These are phyloP conservation scores for Sclerurus mexicanus DNA, from an alignment of 2,113 vertebrate genomes.

Conservation along the genomic window DNA sequence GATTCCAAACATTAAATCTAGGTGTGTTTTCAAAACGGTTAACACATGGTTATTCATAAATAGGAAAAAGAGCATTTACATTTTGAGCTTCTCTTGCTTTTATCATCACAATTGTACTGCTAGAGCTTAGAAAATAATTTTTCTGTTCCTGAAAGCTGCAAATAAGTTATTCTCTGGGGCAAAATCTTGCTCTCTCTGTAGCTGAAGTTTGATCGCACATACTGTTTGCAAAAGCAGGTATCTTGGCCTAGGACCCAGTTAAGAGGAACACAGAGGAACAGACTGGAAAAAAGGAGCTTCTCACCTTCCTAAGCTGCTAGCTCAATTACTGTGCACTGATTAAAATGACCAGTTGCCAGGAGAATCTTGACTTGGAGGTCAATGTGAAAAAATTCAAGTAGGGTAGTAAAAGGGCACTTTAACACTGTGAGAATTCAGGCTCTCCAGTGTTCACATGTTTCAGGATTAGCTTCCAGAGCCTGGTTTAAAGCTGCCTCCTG, in stretches of 20 bases:
- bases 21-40: background rate
- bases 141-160: background rate
- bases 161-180: background rate
- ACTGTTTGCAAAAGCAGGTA: background rate
- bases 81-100: background rate
- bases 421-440: background rate
- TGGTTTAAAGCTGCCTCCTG: background rate
- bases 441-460: background rate
- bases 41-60: background rate
- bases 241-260: background rate
- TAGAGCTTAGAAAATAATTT: background rate
- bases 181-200: background rate
- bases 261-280: background rate
- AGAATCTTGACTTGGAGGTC: background rate
- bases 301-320: background rate
- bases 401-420: background rate
- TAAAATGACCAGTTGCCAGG: background rate
- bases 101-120: background rate
- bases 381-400: background rate
- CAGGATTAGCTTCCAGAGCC: background rate
- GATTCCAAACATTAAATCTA: background rate
- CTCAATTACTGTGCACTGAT: background rate
- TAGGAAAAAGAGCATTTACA: background rate
- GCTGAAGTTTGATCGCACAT: background rate
- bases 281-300: background rate